Base-by-base conservation (phyloP, 2,113 vertebrate species). In the Plecotus auritus region DNA sequence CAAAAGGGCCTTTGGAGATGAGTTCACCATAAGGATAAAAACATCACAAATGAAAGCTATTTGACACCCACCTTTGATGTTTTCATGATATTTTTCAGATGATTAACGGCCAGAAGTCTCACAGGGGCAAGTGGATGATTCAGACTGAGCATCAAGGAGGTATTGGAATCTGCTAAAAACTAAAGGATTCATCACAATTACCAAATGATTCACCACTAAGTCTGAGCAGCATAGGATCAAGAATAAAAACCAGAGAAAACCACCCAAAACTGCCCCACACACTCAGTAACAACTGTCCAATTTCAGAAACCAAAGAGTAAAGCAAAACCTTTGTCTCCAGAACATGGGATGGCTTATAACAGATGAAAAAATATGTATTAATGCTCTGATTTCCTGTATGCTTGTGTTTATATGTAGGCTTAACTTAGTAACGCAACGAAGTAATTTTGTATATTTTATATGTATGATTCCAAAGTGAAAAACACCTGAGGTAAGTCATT, bases 121-220 rank as follows among this genome's bases (percentile, higher is more conserved):
- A 99, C 98, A 2, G 98, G 97, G 6, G 99, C 97, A 96, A 99
- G 98, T 17, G 99, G 99, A 95, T 99, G 99, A 95, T 99, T 99
- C 95, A 99, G 98, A 87, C 99, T 99, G 77, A 99, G 99, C 47
- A 99, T 95, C 96, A 99, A 98, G 14, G 99, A 99, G 7, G 99
- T 99, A 97, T 99, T 98, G 4, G 99, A 99, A 95, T 99, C 98
- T 83, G 98, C 98, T 92, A 99, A 89, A 95, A 99, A 98, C 99
- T 99, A 85, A 4, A 98, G 89, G 28, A 94, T 14, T 97, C 23
- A 95, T 95, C 35, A 98, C 1, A 97, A 86, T 96, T 56, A 98
- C 12, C 59, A 61, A 88, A 1, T 59, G 45, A 95, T 69, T 82
- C 12, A 47, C 64, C 89, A 49, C 84, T 95, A 69, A 84, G 69